phyloP scores from a whole-genome alignment of 2,113 vertebrate genomes.

The Pimephales promelas region DNA sequence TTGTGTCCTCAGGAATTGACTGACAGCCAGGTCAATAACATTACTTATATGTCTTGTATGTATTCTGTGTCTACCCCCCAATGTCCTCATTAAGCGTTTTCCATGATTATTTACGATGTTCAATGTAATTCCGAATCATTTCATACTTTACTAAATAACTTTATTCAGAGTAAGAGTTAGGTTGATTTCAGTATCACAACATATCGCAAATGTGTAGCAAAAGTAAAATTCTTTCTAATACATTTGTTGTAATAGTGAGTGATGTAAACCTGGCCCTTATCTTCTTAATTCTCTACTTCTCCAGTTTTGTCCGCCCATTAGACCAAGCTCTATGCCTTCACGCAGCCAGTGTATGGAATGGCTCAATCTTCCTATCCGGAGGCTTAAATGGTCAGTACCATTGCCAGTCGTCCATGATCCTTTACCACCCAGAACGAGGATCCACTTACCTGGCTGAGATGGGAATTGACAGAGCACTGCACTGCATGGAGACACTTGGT shows the following conservation, averaged over 20 bases:
- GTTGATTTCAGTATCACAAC: background rate
- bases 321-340: conserved; percentile 66
- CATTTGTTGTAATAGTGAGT: background rate
- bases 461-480: conserved; percentile 55
- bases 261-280: background rate
- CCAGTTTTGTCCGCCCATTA: conserved; percentile 66
- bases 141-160: background rate
- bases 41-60: background rate
- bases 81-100: background rate
- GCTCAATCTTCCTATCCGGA: conserved; percentile 72
- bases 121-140: too few relatives aligned
- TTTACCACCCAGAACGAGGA: conserved; percentile 63
- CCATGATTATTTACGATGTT: too few relatives aligned
- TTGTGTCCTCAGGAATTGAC: background rate
- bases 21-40: background rate
- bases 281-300: conserved; percentile 3
- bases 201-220: background rate
- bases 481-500: conserved; percentile 64
- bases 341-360: conserved; percentile 63
- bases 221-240: background rate
- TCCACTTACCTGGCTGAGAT: conserved; percentile 58
- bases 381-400: conserved; percentile 62
- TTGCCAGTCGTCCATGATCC: conserved; percentile 62
- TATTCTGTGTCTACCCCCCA: background rate
- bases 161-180: background rate